Base-by-base conservation (phyloP, 2,113 vertebrate genomes). In the Tragelaphus strepsiceros region DNA sequence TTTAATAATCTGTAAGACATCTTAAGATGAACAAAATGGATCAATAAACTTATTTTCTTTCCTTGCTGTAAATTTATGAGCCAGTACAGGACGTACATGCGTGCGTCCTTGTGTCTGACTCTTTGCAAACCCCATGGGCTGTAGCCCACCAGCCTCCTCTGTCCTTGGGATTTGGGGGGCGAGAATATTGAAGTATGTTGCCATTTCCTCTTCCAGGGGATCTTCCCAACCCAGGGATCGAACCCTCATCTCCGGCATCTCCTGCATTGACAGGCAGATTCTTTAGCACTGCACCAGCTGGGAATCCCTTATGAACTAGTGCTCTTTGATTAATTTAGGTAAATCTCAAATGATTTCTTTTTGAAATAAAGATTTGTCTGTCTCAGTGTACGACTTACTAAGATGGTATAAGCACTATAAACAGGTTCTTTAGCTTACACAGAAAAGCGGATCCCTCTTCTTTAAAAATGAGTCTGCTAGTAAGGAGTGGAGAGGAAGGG, bases 21-120 rank as follows among this genome's bases (percentile, higher is more conserved):
- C 30, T 95, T 95, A 82, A 94, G 89, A 89, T 49, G 51, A 88
- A 26, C 85, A 84, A 94, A 97, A 78, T 78, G 26, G 51, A 95
- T 83, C 77, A 87, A 61, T 88, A n/a, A 62, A 26, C 30, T 88
- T 62, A 35, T 94, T 92, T 91, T 85, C 67, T 88, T 88, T 28
- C 80, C 39, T 95, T 43, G n/a, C 80, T 26, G 3, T 78, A 93
- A 92, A 90, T 92, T 95, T 94, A 90, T 90, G 90, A 95, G 51
- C 13, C 21, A 14, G 71, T 7, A 43, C 71, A 77, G 39, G 43
- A 26, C 12, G 1, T 77, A 77, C 22, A 15, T 77, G 71, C 1
- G 1, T 77, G 71, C 12, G 3, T 43, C 21, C 11, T 77, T 77
- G 39, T 77, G 22, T 43, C 71, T 26, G 39, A 43, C 39, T 43